These are phyloP conservation scores for Cottoperca gobio DNA, from an alignment of 2,797 vertebrate genomes.

Conservation along the genomic window DNA sequence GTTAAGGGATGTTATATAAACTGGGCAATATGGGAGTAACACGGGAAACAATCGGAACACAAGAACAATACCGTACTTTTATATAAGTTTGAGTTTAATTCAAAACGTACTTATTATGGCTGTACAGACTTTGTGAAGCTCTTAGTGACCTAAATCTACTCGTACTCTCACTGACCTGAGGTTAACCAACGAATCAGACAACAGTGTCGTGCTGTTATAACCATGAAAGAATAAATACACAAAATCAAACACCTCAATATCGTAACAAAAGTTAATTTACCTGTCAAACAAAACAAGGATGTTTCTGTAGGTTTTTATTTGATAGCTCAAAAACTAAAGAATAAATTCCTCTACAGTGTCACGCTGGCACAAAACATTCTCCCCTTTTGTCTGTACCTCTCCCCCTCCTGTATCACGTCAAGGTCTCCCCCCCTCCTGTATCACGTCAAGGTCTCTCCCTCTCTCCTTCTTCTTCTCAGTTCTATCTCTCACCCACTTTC, in stretches of 20 bases:
- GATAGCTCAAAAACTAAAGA: constrained; percentile 13
- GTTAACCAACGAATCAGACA: too few species aligned
- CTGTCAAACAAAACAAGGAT: constrained; percentile 8
- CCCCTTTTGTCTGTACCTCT: constrained; percentile 29
- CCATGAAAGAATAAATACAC: too few species aligned
- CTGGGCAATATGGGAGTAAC: not conserved
- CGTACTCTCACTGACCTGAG: too few species aligned
- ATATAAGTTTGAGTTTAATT: not conserved
- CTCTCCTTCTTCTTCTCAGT: constrained; percentile 1
- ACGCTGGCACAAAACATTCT: constrained; percentile 27
- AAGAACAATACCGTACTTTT: not conserved
- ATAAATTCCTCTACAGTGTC: constrained; percentile 41
- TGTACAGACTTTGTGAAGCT: not conserved
- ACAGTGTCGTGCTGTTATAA: too few species aligned
- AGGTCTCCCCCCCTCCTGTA: constrained; percentile 26
- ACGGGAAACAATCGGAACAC: not conserved
- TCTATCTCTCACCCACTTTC: constrained; percentile 38
- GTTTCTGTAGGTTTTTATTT: constrained; percentile 38
- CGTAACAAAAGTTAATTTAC: not conserved
- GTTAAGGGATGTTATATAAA: not conserved
- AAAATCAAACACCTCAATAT: too few species aligned
- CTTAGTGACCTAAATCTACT: not conserved
- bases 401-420: constrained; percentile 25
- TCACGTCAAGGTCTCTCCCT: constrained; percentile 37
- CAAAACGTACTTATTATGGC: not conserved